A percentile compares a stretch with the other conserved stretches of the same genome.
Evolutionary conservation across 2,113 vertebrate species (phyloP).

Genomic region (Cephalopholis sonnerati): DNA sequence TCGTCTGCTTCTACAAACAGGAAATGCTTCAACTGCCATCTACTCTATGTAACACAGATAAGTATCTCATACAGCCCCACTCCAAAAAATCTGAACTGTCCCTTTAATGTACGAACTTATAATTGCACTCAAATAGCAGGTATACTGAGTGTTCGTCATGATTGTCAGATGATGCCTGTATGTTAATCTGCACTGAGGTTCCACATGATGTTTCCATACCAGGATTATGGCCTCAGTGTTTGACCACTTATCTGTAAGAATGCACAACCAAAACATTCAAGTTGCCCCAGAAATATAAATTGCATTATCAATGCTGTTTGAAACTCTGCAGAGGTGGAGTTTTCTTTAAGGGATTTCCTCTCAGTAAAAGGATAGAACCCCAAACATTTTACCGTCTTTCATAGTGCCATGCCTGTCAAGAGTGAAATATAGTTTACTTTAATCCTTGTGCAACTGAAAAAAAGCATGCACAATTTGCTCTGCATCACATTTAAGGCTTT

Average conservation of each 20-base stretch:
- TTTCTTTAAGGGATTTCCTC: constrained; percentile 49
- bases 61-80: too few species aligned
- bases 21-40: too few species aligned
- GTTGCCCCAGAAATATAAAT: constrained; percentile 30
- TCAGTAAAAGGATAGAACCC: constrained; percentile 46
- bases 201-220: constrained; percentile 9
- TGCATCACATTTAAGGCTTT: constrained; percentile 55
- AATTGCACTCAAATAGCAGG: not conserved
- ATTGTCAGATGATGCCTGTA: too few species aligned
- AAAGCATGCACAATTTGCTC: constrained; percentile 44
- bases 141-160: too few species aligned
- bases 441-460: constrained; percentile 56
- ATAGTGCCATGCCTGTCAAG: constrained; percentile 56
- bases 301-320: constrained; percentile 39
- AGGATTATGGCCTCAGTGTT: not conserved
- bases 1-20: too few species aligned
- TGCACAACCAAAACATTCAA: constrained; percentile 19
- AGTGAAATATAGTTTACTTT: constrained; percentile 65
- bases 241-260: constrained; percentile 8
- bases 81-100: too few species aligned
- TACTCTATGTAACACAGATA: too few species aligned
- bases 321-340: constrained; percentile 18
- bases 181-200: not conserved
- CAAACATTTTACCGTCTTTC: constrained; percentile 56
- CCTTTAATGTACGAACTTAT: not conserved